Percentiles rank a stretch among this genome's conserved stretches.
Conservation (phyloP, 2,888 invertebrate species). For the Ganaspis brasiliensis region DNA sequence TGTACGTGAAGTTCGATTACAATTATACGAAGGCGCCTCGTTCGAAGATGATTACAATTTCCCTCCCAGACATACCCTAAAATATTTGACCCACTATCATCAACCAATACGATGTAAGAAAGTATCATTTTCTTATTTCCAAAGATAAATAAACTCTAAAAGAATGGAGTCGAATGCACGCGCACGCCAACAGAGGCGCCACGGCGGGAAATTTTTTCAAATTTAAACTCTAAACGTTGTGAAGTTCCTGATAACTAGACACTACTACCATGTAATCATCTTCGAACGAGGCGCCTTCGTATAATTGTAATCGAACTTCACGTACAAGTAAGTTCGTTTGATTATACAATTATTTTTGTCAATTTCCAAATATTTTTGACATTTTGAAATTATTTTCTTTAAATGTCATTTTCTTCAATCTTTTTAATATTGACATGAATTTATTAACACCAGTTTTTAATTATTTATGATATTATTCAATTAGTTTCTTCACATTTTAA, state of each 20-base stretch:
- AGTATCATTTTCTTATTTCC: not conserved
- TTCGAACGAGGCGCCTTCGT: not conserved
- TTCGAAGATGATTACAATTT: conserved; percentile 48
- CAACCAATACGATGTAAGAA: not conserved
- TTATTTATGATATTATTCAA: too few relatives aligned
- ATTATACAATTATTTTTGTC: too few relatives aligned
- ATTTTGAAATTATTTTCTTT: too few relatives aligned
- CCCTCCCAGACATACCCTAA: conserved; percentile 56
- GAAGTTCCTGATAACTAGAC: not conserved
- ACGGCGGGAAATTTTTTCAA: not conserved
- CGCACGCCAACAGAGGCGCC: not conserved
- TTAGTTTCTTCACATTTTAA: too few relatives aligned
- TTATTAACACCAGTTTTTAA: too few relatives aligned
- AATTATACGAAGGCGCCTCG: conserved; percentile 20
- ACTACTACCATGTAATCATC: conserved; percentile 6
- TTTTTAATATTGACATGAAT: too few relatives aligned
- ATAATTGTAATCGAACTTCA: not conserved
- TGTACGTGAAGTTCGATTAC: conserved; percentile 58
- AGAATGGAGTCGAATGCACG: not conserved
- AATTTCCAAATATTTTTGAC: too few relatives aligned
- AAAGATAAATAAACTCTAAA: not conserved
- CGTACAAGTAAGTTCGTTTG: too few relatives aligned
- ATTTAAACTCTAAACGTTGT: conserved; percentile 5
- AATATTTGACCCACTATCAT: not conserved
- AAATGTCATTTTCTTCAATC: too few relatives aligned